Evolutionary conservation across 2,888 invertebrate genomes (phyloP).

Genomic region (Patella pellucida): DNA sequence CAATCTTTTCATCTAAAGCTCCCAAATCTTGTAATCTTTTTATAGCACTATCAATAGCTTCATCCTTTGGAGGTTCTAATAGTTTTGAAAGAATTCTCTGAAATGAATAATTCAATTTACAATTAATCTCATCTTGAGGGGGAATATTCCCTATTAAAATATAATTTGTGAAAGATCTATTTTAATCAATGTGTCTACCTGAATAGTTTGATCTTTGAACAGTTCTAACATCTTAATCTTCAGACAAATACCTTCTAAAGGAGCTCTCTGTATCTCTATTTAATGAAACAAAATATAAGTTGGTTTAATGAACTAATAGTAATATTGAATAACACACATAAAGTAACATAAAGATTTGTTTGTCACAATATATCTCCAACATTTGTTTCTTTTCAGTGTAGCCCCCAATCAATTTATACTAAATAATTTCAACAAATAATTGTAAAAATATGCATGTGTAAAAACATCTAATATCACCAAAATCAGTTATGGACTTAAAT

Average conservation of each 20-base stretch:
- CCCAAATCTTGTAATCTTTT: constrained; percentile 66
- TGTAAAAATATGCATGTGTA: too few species aligned
- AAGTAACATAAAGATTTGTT: too few species aligned
- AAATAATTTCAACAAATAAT: too few species aligned
- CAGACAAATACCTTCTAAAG: constrained; percentile 87
- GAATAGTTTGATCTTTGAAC: constrained; percentile 48
- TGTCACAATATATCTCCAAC: too few species aligned
- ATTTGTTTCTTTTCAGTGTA: too few species aligned
- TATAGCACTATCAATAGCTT: constrained; percentile 80
- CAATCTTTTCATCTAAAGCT: constrained; percentile 59
- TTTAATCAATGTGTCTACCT: constrained; percentile 37
- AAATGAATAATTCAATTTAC: constrained; percentile 12
- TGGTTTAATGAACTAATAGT: too few species aligned
- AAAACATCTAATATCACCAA: too few species aligned
- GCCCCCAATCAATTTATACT: too few species aligned
- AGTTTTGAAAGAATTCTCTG: constrained; percentile 58
- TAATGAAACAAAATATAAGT: too few species aligned
- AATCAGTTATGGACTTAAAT: too few species aligned
- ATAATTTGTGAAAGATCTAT: constrained; percentile 23
- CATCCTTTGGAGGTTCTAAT: constrained; percentile 81
- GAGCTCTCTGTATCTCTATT: constrained; percentile 86
- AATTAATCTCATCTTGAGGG: background rate
- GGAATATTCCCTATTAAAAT: background rate
- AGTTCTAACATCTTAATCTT: constrained; percentile 77
- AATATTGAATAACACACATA: too few species aligned